phyloP scores from a whole-genome alignment of 1,140 invertebrate species.

The Pseudoatta argentina region DNA sequence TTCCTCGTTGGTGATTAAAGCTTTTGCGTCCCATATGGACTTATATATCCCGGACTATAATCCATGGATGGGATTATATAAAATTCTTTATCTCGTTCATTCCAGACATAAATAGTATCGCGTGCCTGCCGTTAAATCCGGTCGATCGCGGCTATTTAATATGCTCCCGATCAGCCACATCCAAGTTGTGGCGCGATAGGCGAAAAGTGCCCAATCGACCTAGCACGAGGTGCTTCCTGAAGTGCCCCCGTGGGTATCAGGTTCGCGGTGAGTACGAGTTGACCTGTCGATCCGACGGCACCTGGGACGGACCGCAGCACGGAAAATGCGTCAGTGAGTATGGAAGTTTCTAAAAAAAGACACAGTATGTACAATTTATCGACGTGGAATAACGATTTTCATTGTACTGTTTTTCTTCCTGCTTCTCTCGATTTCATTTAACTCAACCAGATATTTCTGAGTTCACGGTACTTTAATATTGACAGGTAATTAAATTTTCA shows the following conservation, averaged over 20 bases:
- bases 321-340: constrained; percentile 85
- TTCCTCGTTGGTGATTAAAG: not conserved
- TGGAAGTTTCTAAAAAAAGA: not conserved
- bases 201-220: constrained; percentile 80
- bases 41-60: too few relatives aligned
- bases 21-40: not conserved
- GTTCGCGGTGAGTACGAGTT: constrained; percentile 84
- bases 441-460: not conserved
- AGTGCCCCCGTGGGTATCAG: constrained; percentile 84
- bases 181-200: constrained; percentile 76
- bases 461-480: not conserved
- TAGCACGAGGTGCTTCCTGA: constrained; percentile 84
- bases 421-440: not conserved
- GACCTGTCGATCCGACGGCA: constrained; percentile 82
- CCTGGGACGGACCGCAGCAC: constrained; percentile 84
- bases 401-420: not conserved
- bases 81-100: not conserved
- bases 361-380: not conserved
- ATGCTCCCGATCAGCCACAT: constrained; percentile 78
- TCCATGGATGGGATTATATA: not conserved
- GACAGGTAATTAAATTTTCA: not conserved
- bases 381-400: not conserved
- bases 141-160: constrained; percentile 83
- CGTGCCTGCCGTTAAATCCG: constrained; percentile 82
- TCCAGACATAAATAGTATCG: constrained; percentile 76